Percentiles rank a stretch among this genome's conserved stretches.
These are phyloP conservation scores for Larimichthys polyactis DNA, from an alignment of 2,113 vertebrate species.

Conservation along the genomic window DNA sequence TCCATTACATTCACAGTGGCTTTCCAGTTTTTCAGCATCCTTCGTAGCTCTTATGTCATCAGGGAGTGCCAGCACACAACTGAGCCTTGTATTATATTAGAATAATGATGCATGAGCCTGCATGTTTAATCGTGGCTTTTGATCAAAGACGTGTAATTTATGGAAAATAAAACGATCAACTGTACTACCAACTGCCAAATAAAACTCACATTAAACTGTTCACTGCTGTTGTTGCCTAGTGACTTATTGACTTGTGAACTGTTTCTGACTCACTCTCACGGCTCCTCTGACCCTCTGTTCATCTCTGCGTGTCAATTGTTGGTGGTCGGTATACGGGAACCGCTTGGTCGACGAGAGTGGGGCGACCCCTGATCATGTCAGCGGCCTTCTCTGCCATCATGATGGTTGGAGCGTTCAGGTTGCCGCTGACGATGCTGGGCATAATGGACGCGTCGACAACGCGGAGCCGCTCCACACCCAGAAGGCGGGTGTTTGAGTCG, in stretches of 20 bases:
- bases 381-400: slow-evolving; percentile 98
- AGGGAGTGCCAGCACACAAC: neutral
- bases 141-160: neutral
- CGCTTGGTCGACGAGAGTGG: slow-evolving; percentile 82
- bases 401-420: slow-evolving; percentile 95
- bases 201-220: neutral
- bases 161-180: neutral
- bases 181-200: neutral
- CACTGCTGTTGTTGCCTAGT: neutral
- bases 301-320: slow-evolving; percentile 88
- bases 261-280: neutral
- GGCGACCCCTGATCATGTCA: slow-evolving; percentile 90
- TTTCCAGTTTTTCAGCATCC: neutral
- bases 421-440: slow-evolving; percentile 95
- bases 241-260: neutral
- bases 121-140: neutral
- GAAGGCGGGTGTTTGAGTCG: slow-evolving; percentile 87
- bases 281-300: slow-evolving; percentile 35
- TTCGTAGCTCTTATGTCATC: neutral
- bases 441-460: slow-evolving; percentile 97
- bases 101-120: neutral
- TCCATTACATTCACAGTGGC: neutral
- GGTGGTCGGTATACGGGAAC: slow-evolving; percentile 89
- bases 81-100: neutral
- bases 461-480: slow-evolving; percentile 90